Percentiles rank a stretch among this genome's conserved stretches.
These are phyloP conservation scores for Gymnogyps californianus DNA, from an alignment of 2,113 vertebrate genomes.

Conservation along the genomic window DNA sequence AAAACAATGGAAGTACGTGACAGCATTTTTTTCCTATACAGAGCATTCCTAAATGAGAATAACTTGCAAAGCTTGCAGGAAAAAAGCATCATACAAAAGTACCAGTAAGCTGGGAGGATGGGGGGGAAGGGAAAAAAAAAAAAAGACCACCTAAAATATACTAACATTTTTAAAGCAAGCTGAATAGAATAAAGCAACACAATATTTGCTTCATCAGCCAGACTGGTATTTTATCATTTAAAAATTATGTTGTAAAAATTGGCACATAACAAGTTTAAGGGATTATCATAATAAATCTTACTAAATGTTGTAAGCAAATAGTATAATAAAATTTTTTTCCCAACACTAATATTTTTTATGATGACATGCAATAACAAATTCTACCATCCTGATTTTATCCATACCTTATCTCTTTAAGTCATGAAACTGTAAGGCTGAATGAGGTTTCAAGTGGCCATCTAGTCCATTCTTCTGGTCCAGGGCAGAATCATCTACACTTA, in stretches of 20 bases:
- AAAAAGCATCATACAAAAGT: background rate
- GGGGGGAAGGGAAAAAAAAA: accelerated
- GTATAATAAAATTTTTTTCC: background rate
- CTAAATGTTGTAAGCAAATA: background rate
- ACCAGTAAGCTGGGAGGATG: background rate
- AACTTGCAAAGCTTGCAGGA: background rate
- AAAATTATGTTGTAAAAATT: background rate
- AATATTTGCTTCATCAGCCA: background rate
- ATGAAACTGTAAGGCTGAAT: background rate
- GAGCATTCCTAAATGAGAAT: background rate
- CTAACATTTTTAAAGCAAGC: background rate
- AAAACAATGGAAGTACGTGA: background rate
- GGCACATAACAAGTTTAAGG: background rate
- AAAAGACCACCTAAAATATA: background rate
- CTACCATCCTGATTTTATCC: background rate
- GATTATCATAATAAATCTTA: background rate
- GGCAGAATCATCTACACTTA: background rate
- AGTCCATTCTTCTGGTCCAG: background rate
- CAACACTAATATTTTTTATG: background rate
- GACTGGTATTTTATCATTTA: background rate
- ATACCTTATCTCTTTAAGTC: background rate
- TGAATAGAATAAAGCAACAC: background rate
- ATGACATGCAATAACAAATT: background rate
- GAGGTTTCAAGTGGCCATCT: background rate
- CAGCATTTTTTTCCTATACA: background rate